Evolutionary conservation across 1,140 invertebrate species (phyloP).

Genomic region (Diploscapter pachys): DNA sequence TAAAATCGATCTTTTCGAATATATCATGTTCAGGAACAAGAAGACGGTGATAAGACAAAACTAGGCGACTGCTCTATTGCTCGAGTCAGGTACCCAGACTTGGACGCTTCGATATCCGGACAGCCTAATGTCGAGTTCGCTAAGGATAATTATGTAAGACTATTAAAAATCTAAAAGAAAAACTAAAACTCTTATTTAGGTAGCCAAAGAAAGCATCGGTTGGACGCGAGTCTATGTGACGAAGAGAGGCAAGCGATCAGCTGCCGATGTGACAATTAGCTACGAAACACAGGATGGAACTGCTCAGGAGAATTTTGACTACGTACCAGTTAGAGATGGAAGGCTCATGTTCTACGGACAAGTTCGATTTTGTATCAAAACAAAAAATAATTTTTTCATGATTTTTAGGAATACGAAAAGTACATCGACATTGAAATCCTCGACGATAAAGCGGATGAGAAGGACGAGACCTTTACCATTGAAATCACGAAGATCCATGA

Average conservation of each 20-base stretch:
- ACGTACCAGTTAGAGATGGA: slow-evolving; percentile 19
- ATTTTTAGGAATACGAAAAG: slow-evolving; percentile 28
- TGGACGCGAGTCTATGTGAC: slow-evolving; percentile 19
- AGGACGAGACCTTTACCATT: slow-evolving; percentile 87
- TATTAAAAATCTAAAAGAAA: neutral
- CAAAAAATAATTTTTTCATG: neutral
- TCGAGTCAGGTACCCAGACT: slow-evolving; percentile 19
- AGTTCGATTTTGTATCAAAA: neutral
- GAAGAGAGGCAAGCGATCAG: slow-evolving; percentile 17
- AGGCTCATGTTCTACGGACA: slow-evolving; percentile 17
- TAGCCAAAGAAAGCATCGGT: slow-evolving; percentile 21
- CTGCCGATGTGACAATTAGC: neutral
- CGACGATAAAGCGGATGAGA: slow-evolving; percentile 96
- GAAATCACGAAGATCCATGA: slow-evolving; percentile 65
- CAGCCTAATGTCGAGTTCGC: slow-evolving; percentile 24
- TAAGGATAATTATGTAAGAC: slow-evolving; percentile 29
- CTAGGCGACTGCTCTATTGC: slow-evolving; percentile 25
- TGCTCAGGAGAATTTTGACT: slow-evolving; percentile 22
- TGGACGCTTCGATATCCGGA: slow-evolving; percentile 2
- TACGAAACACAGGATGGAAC: slow-evolving; percentile 34
- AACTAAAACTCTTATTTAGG: neutral
- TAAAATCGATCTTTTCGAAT: neutral
- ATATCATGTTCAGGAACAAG: slow-evolving; percentile 20
- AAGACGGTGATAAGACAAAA: slow-evolving; percentile 21
- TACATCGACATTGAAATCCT: slow-evolving; percentile 76